Evolutionary conservation across 2,888 invertebrate genomes (phyloP).

Genomic region (Thereva unica): DNA sequence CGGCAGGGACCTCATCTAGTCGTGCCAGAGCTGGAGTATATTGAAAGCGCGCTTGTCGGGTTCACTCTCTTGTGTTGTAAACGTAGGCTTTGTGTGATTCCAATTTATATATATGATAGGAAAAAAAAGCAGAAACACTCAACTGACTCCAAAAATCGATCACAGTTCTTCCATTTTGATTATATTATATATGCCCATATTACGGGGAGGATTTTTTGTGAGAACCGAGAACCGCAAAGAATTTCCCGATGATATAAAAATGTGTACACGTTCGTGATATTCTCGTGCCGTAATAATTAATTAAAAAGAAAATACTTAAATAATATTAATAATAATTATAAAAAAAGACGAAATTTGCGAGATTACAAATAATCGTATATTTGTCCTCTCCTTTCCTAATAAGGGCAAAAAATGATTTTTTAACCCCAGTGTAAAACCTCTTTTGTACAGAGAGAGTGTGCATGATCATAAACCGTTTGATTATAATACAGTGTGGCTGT

Average conservation of each 20-base stretch:
- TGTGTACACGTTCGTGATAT: no score
- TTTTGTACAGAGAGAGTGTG: neutral
- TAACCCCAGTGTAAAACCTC: no score
- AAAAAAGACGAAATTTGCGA: no score
- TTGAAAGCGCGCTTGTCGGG: slow-evolving; percentile 18
- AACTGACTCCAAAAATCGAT: slow-evolving; percentile 25
- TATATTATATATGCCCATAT: neutral
- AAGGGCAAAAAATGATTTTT: no score
- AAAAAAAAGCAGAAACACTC: slow-evolving; percentile 10
- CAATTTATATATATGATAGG: slow-evolving; percentile 13
- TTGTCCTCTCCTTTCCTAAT: no score
- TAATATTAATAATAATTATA: no score
- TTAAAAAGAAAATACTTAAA: no score
- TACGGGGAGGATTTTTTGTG: slow-evolving; percentile 13
- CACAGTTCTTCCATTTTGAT: slow-evolving; percentile 4
- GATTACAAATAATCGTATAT: no score
- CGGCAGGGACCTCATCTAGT: slow-evolving; percentile 27
- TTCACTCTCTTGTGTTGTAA: slow-evolving; percentile 15
- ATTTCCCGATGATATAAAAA: no score
- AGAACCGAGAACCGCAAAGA: no score
- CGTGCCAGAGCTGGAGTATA: slow-evolving; percentile 26
- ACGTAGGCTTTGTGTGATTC: slow-evolving; percentile 29
- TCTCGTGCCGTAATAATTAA: no score
- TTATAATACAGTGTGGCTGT: slow-evolving; percentile 5
- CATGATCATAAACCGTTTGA: slow-evolving; percentile 15